Base-by-base conservation (phyloP, 2,888 invertebrate species). In the Ectropis crepuscularia region DNA sequence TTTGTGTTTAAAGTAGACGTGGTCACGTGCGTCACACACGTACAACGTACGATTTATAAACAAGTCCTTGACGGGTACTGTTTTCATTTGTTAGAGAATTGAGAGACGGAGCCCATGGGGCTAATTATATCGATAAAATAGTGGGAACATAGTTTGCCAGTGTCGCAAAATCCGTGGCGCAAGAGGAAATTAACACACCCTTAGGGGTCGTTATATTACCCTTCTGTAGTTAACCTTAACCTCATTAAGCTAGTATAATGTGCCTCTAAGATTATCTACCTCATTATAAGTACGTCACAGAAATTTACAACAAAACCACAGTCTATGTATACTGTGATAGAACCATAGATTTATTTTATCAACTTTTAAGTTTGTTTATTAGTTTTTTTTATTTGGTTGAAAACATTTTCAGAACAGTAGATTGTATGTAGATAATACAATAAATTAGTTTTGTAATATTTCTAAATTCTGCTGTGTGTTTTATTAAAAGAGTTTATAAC, bases 11-110 rank as follows among this genome's bases (percentile, higher is more conserved):
- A 49, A 64, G 46, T 60, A 62, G 63, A 28, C 49, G 45, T 36
- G 53, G 50, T 67, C 69, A 65, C 66, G 53, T 75, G 69, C 75
- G 74, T 71, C 76, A 74, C 71, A 71, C 53, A 46, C 73, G 68
- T 71, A 57, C 73, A 67, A 70, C 49, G 43, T 57, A 51, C 16
- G 46, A 41, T 38, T 62, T 46, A 53, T n/a, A 63, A 63, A 62
- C 51, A 58, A 28, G 16, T 37, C 55, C n/a, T 10, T 49, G 63
- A 45, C 36, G 41, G 11, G 37, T 49, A 55, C 36, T 42, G 11
- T 61, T 61, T 58, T 51, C 12, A 39, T 49, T 45, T 47, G 57
- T 49, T 51, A 57, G 36, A 28, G 4, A 28, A 28, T 28, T 28
- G 16, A 28, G 16, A 41, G 37, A 50, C 47, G 41, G 58, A 41